Evolutionary conservation across 2,797 vertebrate species (phyloP).

Genomic region (Meriones psammophilus): DNA sequence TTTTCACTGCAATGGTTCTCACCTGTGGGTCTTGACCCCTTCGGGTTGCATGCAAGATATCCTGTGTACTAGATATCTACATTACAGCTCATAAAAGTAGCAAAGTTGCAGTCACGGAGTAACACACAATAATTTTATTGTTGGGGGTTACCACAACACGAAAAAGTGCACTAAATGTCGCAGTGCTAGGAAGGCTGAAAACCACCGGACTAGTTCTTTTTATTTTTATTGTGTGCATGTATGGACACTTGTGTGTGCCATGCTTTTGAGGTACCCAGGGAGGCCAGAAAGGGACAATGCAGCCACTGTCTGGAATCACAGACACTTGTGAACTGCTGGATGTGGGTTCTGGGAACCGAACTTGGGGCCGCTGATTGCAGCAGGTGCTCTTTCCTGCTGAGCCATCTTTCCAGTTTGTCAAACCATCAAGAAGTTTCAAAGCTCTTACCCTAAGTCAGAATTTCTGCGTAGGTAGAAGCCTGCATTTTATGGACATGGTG

Average conservation of each 20-base stretch:
- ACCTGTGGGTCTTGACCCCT: background rate
- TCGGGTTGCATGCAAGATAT: background rate
- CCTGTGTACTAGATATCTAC: background rate
- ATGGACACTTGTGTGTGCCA: background rate
- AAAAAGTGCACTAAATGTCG: background rate
- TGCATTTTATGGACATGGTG: background rate
- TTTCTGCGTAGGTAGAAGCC: background rate
- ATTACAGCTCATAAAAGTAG: background rate
- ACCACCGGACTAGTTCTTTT: background rate
- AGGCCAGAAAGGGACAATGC: background rate
- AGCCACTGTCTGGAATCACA: background rate
- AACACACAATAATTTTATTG: background rate
- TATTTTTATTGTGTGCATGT: background rate
- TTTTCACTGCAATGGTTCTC: background rate
- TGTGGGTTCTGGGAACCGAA: background rate
- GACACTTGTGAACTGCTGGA: no score
- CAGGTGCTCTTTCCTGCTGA: background rate
- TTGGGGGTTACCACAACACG: background rate
- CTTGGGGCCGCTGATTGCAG: background rate
- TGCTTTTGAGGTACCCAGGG: background rate
- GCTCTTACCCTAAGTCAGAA: constrained; percentile 19
- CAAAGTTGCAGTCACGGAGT: background rate
- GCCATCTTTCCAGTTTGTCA: background rate
- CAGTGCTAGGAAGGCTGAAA: background rate
- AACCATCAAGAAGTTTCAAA: background rate